A percentile compares a stretch with the other conserved stretches of the same genome.
These are phyloP conservation scores for Tangara arthus DNA, from an alignment of 2,797 vertebrate genomes.

Conservation along the genomic window DNA sequence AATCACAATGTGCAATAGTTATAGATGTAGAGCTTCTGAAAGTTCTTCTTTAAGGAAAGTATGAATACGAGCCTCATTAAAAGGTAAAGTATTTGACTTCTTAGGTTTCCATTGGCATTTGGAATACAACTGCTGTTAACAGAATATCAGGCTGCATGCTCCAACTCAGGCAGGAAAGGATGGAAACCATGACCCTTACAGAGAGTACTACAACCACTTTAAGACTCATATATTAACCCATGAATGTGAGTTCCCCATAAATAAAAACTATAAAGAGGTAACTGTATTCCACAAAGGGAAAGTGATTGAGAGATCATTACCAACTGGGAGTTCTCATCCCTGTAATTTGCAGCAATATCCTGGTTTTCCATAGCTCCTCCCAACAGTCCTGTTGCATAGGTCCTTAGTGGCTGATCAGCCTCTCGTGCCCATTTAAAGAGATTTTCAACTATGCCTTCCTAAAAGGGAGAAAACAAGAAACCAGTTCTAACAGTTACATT, in stretches of 20 bases:
- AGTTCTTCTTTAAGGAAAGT: background rate
- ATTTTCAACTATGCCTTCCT: conserved; percentile 98
- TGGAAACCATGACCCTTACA: background rate
- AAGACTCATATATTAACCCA: background rate
- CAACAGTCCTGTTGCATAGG: conserved; percentile 92
- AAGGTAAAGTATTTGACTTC: background rate
- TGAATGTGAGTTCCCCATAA: background rate
- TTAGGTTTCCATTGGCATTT: background rate
- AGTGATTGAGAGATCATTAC: conserved; percentile 68
- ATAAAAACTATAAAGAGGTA: background rate
- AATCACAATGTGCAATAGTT: background rate
- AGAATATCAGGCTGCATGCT: background rate
- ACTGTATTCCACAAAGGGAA: background rate
- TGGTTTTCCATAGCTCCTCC: conserved; percentile 99
- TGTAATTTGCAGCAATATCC: conserved; percentile 98
- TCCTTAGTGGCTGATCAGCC: conserved; percentile 92
- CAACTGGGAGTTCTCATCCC: conserved; percentile 96
- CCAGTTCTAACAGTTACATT: background rate
- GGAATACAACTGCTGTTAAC: background rate
- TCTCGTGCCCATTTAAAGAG: conserved; percentile 98
- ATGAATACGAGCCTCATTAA: background rate
- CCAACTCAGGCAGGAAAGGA: background rate
- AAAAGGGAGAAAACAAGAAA: conserved; percentile 29
- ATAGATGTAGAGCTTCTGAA: background rate
- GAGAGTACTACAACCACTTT: background rate